Percentiles rank a stretch among this genome's conserved stretches.
phyloP scores from a whole-genome alignment of 2,797 vertebrate genomes.

The Cryptoblepharus egeriae region DNA sequence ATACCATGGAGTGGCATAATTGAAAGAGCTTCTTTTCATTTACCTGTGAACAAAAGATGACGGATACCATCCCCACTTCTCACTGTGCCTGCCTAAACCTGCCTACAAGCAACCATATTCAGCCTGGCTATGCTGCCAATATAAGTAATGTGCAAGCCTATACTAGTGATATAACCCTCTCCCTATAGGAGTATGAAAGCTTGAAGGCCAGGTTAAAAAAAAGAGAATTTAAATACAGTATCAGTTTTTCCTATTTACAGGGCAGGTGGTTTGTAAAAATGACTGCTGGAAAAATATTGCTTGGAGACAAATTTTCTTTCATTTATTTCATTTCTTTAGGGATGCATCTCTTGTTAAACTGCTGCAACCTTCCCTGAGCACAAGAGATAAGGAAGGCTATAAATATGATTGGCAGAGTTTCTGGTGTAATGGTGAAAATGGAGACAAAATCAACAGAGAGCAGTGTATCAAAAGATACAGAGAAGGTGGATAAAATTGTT shows the following conservation, averaged over 20 bases:
- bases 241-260: no score
- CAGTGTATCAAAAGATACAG: background rate
- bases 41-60: background rate
- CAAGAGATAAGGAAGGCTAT: conserved; percentile 8
- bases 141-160: background rate
- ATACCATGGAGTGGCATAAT: background rate
- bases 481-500: background rate
- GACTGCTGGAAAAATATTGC: no score
- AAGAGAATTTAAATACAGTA: no score
- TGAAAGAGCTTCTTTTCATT: background rate
- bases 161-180: background rate
- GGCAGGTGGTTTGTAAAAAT: no score
- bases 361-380: background rate
- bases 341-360: background rate
- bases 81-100: background rate
- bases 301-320: no score
- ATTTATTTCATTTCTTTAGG: no score
- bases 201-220: no score
- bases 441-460: background rate
- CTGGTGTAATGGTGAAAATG: background rate
- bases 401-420: background rate
- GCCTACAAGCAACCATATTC: background rate
- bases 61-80: background rate
- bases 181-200: no score
- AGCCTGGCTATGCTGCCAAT: background rate